Evolutionary conservation across 2,113 vertebrate species (phyloP).

Genomic region (Egretta garzetta): DNA sequence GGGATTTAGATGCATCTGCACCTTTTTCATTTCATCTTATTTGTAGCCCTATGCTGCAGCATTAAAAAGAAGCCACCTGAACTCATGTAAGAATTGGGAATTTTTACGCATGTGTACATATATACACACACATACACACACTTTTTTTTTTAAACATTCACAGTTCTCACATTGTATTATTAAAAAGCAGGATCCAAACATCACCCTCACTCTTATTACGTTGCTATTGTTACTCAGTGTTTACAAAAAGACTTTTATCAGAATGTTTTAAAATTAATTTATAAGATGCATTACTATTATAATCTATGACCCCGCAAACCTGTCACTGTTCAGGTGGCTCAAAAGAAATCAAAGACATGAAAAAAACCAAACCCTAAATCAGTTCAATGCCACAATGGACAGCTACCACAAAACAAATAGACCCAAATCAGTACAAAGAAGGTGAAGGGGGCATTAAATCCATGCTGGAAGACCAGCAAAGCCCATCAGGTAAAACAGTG

Average conservation of each 20-base stretch:
- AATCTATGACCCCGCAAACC: background rate
- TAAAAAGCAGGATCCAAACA: background rate
- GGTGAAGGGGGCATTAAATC: background rate
- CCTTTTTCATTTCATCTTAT: background rate
- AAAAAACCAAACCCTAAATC: background rate
- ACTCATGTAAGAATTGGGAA: background rate
- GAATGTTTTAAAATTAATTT: background rate
- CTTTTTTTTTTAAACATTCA: background rate
- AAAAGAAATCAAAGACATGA: background rate
- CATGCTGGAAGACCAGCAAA: background rate
- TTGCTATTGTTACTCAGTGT: background rate
- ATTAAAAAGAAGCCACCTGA: background rate
- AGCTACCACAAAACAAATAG: background rate
- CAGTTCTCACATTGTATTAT: background rate
- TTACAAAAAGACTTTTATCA: background rate
- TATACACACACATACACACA: fast-evolving
- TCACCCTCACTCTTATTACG: background rate
- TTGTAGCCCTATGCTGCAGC: background rate
- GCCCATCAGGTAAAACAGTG: background rate
- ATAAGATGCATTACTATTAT: background rate
- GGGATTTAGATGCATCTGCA: background rate
- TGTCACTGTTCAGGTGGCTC: background rate
- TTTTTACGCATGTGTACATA: background rate
- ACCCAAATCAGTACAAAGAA: background rate
- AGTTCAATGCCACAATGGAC: background rate